A percentile compares a stretch with the other conserved stretches of the same genome.
phyloP scores from a whole-genome alignment of 2,888 invertebrate species.

The Pollenia angustigena region DNA sequence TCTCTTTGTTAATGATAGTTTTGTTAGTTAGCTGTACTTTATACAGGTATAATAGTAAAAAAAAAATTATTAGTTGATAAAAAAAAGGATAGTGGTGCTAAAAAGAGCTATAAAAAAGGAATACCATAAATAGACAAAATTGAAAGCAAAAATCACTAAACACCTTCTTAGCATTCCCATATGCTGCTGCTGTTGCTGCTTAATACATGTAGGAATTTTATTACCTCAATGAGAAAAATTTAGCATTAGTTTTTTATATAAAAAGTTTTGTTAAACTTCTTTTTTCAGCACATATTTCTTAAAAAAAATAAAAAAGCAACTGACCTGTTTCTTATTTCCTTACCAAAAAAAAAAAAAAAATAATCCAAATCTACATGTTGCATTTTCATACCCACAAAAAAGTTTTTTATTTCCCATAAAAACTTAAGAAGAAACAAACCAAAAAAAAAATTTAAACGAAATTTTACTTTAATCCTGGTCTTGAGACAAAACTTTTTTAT shows the following conservation, averaged over 20 bases:
- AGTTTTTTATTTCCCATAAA: not conserved
- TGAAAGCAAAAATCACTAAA: too few species aligned
- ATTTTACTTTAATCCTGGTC: constrained; percentile 28
- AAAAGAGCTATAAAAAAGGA: too few species aligned
- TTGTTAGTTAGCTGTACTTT: constrained; percentile 13
- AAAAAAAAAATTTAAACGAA: constrained; percentile 16
- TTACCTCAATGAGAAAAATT: too few species aligned
- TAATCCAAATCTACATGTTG: constrained; percentile 48
- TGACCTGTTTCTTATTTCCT: constrained; percentile 7
- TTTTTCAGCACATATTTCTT: not conserved
- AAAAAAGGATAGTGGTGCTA: too few species aligned
- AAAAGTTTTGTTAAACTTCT: not conserved
- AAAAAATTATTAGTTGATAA: constrained; percentile 9
- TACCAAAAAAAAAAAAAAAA: not conserved
- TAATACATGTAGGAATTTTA: too few species aligned
- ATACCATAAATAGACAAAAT: too few species aligned
- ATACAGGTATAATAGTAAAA: constrained; percentile 6
- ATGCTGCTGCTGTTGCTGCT: too few species aligned
- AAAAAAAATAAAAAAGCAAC: not conserved
- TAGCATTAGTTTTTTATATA: too few species aligned
- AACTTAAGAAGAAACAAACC: not conserved
- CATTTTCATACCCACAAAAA: constrained; percentile 20
- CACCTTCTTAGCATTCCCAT: too few species aligned
- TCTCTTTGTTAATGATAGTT: constrained; percentile 40
- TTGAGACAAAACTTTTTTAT: constrained; percentile 38